Evolutionary conservation across 2,888 invertebrate species (phyloP).

Genomic region (Sminthurides aquaticus): DNA sequence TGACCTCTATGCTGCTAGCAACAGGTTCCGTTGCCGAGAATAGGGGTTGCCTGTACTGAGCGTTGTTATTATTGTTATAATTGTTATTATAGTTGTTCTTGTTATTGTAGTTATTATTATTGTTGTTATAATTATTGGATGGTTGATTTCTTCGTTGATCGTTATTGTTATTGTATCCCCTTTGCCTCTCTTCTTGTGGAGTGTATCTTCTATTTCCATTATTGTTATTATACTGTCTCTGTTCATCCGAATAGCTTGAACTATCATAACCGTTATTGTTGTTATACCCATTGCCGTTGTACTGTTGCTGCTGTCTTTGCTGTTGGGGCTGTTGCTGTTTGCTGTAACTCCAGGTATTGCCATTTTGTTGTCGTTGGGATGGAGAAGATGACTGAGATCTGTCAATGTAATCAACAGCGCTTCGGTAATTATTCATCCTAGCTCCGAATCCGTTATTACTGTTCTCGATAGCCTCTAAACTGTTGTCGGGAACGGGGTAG

Average conservation of each 20-base stretch:
- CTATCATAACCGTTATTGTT: neutral
- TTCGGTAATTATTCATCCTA: conserved; percentile 18
- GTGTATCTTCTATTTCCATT: neutral
- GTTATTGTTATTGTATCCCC: neutral
- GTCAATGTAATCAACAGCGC: conserved; percentile 11
- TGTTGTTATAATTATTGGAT: neutral
- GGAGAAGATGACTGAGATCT: too few species aligned
- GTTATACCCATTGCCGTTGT: neutral
- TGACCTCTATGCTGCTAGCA: neutral
- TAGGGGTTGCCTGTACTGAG: neutral
- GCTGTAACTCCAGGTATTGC: conserved; percentile 2
- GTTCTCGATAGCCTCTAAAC: conserved; percentile 7
- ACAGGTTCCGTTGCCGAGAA: neutral
- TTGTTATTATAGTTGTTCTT: neutral
- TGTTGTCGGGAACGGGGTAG: conserved; percentile 17
- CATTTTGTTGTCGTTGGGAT: conserved; percentile 11
- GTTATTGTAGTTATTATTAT: too few species aligned
- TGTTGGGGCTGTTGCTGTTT: conserved; percentile 10
- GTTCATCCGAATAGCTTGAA: neutral
- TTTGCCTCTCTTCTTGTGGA: neutral
- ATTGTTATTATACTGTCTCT: conserved; percentile 1
- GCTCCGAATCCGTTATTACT: conserved; percentile 8
- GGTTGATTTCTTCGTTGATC: too few species aligned
- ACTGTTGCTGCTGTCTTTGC: conserved; percentile 3
- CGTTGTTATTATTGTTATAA: neutral